Conservation (phyloP, 1,140 invertebrate species). For the Triops cancriformis region DNA sequence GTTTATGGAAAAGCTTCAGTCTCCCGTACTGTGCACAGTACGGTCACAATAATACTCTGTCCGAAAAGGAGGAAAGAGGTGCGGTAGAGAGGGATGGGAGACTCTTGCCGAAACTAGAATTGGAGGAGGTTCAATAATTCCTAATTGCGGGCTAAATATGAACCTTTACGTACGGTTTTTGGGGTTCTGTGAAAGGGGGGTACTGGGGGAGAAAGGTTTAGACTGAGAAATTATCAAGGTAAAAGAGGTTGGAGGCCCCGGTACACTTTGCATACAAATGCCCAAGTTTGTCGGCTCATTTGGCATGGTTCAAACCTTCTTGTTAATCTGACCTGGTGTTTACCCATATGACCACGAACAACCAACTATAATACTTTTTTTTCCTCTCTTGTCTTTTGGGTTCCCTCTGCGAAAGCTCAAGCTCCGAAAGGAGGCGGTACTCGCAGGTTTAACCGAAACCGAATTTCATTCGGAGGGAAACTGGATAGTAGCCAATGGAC, state of each 20-base stretch:
- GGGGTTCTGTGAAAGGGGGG: not conserved
- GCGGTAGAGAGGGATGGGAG: no score
- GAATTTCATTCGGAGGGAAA: not conserved
- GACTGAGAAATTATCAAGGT: not conserved
- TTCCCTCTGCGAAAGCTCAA: not conserved
- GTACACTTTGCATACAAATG: conserved; percentile 3
- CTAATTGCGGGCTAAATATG: not conserved
- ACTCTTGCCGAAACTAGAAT: not conserved
- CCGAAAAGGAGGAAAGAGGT: not conserved
- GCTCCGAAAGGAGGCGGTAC: not conserved
- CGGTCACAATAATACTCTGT: not conserved
- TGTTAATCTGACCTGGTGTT: conserved; percentile 13
- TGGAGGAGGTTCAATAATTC: not conserved
- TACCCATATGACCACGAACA: not conserved
- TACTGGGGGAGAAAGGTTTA: not conserved
- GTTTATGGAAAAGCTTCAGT: no score
- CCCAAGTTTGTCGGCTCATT: conserved; percentile 12
- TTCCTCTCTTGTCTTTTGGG: not conserved
- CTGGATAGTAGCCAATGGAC: conserved; percentile 12
- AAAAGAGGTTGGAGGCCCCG: not conserved
- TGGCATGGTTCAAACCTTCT: conserved; percentile 5
- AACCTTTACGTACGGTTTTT: not conserved
- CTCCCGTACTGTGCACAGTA: no score
- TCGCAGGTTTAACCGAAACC: not conserved
- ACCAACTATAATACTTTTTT: conserved; percentile 2